Conservation (phyloP, 30 jellyfish, hydroid and myxozoan genomes). For the Hydractinia echinata region DNA sequence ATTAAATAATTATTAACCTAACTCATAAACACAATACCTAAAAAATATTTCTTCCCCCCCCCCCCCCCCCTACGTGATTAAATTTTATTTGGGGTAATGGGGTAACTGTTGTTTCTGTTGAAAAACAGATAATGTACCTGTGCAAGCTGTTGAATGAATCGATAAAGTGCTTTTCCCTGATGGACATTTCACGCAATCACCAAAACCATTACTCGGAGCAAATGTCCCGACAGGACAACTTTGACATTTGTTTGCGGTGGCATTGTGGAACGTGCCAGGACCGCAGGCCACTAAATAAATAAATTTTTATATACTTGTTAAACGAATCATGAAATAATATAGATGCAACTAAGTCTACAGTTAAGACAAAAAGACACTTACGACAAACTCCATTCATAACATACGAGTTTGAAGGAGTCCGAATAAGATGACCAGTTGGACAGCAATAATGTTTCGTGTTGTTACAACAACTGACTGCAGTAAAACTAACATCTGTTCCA, state of each 20-base stretch:
- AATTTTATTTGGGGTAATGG: too few relatives aligned
- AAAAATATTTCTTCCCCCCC: too few relatives aligned
- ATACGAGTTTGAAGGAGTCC: not conserved
- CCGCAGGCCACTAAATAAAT: constrained; percentile 65
- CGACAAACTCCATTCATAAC: not conserved
- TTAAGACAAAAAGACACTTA: not conserved
- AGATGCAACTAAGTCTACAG: not conserved
- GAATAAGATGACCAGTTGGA: constrained; percentile 41
- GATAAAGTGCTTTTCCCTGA: constrained; percentile 62
- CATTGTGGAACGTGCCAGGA: constrained; percentile 62
- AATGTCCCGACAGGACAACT: constrained; percentile 53
- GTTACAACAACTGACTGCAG: constrained; percentile 42
- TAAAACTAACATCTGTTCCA: not conserved
- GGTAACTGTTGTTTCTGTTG: not conserved
- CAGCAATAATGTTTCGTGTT: constrained; percentile 39
- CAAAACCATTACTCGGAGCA: constrained; percentile 32
- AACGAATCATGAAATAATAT: too few relatives aligned
- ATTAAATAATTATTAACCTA: too few relatives aligned
- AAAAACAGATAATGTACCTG: constrained; percentile 35
- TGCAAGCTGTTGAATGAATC: constrained; percentile 61
- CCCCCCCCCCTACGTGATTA: too few relatives aligned
- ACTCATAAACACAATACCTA: too few relatives aligned
- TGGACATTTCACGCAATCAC: constrained; percentile 60
- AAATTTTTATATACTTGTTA: not conserved
- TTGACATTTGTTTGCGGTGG: constrained; percentile 45